Base-by-base conservation (phyloP, 2,113 vertebrate species). In the Choloepus hoffmanni region DNA sequence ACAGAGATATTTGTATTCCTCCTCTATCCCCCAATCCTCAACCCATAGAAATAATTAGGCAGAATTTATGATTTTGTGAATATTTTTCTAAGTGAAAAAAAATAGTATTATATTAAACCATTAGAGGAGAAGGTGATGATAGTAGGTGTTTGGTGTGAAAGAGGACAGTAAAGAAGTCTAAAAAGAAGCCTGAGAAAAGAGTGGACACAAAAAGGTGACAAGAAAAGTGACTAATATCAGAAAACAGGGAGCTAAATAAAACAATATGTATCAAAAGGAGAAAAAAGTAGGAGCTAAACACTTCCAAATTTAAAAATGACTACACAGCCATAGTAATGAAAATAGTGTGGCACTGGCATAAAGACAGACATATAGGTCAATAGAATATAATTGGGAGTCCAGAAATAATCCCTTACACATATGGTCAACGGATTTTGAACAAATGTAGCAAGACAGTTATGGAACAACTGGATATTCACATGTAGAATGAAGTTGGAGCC, bases 251-350 rank as follows among this genome's bases (percentile, higher is more conserved):
- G 21, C 33, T 36, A 62, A 85, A 10, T 72, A 84, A 50, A 12
- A 78, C 3, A 24, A 11, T 21, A 48, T 36, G 0, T 40, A 68
- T 13, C 19, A 87, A 88, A 67, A 33, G 19, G 58, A 76, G 30
- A 30, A 81, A n/a, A 18, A 67, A n/a, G 60, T 72, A 14, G 13
- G 89, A 18, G 40, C 79, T 16, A 72, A 50, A 79, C 4, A 92
- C 4, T 23, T 76, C 7, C 11, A n/a, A 62, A 65, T 74, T 50
- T 85, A 53, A 89, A 92, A 26, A 30, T 40, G 74, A 94, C 50
- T 85, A 85, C 15, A 94, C 89, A 90, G 23, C 36, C 68, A 76
- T 36, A 81, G 16, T 40, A 68, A 90, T 74, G 19, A 92, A 92
- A 55, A 89, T 3, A 67, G 0, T 79, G 15, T 60, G 48, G 48